These are phyloP conservation scores for Pterobdella sp. DNA, from an alignment of 2,888 invertebrate genomes.

Conservation along the genomic window DNA sequence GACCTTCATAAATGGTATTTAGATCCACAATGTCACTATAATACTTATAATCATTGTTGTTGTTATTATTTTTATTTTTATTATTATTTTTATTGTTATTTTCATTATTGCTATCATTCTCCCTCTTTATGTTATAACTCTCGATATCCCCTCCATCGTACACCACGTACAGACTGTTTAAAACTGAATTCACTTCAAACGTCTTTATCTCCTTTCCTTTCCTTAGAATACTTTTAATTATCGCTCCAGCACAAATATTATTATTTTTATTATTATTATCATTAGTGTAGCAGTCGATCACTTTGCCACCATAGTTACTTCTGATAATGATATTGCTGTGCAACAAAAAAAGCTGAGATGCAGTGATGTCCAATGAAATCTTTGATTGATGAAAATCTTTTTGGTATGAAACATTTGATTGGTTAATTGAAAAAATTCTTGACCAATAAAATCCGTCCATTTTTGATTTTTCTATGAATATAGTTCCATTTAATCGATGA, in stretches of 20 bases:
- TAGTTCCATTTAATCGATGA: neutral
- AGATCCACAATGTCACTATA: no score
- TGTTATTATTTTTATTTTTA: constrained; percentile 4
- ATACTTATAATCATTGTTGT: neutral
- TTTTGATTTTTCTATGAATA: constrained; percentile 65
- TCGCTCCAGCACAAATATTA: no score
- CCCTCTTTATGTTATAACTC: neutral
- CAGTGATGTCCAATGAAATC: constrained; percentile 51
- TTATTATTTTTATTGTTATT: constrained; percentile 7
- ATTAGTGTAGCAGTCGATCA: neutral
- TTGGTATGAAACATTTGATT: no score
- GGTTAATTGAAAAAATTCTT: constrained; percentile 43
- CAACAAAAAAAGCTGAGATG: constrained; percentile 70
- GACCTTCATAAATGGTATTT: no score
- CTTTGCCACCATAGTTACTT: neutral
- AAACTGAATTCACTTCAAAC: no score
- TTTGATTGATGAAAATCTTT: no score
- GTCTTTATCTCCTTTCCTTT: no score
- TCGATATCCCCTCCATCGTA: constrained; percentile 66
- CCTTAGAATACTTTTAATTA: no score
- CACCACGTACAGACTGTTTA: constrained; percentile 61
- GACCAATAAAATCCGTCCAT: constrained; percentile 70
- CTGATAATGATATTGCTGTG: neutral
- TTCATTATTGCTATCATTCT: neutral
- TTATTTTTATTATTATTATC: neutral